phyloP scores from a whole-genome alignment of 2,888 invertebrate genomes.

The Stramonita haemastoma region DNA sequence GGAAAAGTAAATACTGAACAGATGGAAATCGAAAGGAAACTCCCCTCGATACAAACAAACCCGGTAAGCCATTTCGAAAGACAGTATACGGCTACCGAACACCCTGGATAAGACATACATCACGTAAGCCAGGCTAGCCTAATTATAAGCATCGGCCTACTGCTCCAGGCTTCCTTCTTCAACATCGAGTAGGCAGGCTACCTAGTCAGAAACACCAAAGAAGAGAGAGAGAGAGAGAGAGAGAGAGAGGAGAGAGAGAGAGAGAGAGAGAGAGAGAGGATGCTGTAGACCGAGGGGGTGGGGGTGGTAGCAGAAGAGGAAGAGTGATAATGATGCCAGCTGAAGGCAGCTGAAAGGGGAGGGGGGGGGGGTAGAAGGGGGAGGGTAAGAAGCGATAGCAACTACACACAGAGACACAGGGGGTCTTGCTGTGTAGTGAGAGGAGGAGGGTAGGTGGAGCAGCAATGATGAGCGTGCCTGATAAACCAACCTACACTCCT shows the following conservation, averaged over 20 bases:
- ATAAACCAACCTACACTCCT: not conserved
- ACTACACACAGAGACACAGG: not conserved
- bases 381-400: not conserved
- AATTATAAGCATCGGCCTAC: too few species aligned
- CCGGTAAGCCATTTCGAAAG: too few species aligned
- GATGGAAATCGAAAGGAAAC: too few species aligned
- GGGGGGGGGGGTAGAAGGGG: slow-evolving; percentile 23
- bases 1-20: too few species aligned
- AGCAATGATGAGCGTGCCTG: not conserved
- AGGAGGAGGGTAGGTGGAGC: not conserved
- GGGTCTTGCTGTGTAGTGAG: not conserved
- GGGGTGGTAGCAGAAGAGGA: too few species aligned
- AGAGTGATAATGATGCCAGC: too few species aligned
- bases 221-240: slow-evolving; percentile 19
- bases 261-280: slow-evolving; percentile 17
- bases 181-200: too few species aligned
- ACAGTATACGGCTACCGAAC: too few species aligned
- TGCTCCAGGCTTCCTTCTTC: too few species aligned
- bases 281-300: not conserved
- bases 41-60: too few species aligned
- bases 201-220: not conserved
- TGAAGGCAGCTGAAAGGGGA: not conserved
- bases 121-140: too few species aligned
- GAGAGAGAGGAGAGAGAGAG: not conserved
- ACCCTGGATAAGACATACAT: too few species aligned